phyloP scores from a whole-genome alignment of 2,113 vertebrate genomes.

The Seriola rivoliana region DNA sequence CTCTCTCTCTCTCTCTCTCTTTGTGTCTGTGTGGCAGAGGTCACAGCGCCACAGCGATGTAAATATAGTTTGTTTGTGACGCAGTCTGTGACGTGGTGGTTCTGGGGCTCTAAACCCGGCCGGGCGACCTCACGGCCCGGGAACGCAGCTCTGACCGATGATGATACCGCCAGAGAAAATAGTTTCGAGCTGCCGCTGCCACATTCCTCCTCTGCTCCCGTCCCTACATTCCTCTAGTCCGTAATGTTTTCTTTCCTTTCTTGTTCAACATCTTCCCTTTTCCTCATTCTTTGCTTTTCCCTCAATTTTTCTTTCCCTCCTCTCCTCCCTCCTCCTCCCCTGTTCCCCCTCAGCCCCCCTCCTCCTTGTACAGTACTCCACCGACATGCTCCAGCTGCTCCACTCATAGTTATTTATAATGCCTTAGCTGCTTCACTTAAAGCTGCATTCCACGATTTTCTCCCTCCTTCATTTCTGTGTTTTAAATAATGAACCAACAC shows the following conservation, averaged over 20 bases:
- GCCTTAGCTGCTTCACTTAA: constrained; percentile 39
- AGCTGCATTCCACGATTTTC: constrained; percentile 16
- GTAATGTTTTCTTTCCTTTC: background rate
- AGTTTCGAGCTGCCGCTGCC: background rate
- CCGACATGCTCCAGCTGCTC: constrained; percentile 18
- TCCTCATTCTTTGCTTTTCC: background rate
- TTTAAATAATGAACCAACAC: too few species aligned
- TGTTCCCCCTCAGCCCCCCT: too few species aligned
- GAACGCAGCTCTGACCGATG: background rate
- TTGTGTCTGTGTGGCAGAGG: background rate
- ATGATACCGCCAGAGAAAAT: background rate
- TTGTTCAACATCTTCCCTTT: background rate
- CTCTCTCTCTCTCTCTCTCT: background rate
- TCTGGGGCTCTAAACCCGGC: constrained; percentile 20
- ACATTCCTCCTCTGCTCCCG: background rate
- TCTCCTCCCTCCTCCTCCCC: too few species aligned
- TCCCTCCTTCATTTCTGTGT: too few species aligned
- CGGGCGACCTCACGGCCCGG: constrained; percentile 40
- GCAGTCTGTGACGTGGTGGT: constrained; percentile 18
- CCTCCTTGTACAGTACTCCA: too few species aligned
- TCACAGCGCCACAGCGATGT: background rate
- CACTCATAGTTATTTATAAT: constrained; percentile 61
- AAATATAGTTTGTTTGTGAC: constrained; percentile 49
- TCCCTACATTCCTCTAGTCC: background rate
- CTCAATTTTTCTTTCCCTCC: too few species aligned